Percentiles rank a stretch among this genome's conserved stretches.
phyloP scores from a whole-genome alignment of 2,888 invertebrate species.

The Meganola albula region DNA sequence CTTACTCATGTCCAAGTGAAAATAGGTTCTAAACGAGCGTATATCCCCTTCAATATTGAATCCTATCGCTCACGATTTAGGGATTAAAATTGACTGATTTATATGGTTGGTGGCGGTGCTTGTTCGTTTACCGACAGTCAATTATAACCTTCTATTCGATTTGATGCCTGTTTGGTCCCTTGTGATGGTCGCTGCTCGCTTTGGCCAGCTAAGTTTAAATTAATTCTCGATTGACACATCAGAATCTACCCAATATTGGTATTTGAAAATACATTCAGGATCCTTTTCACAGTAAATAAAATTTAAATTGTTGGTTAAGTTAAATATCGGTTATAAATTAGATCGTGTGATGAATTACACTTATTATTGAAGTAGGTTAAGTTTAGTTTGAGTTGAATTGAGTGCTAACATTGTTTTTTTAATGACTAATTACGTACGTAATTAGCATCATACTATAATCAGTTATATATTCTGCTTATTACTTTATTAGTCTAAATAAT shows the following conservation, averaged over 20 bases:
- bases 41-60: constrained; percentile 23
- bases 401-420: no score
- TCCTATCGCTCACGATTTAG: constrained; percentile 30
- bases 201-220: constrained; percentile 71
- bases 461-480: no score
- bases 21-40: constrained; percentile 28
- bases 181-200: constrained; percentile 58
- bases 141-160: constrained; percentile 73
- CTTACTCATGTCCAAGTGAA: constrained; percentile 34
- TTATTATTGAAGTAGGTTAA: constrained; percentile 9
- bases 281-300: constrained; percentile 40
- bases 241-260: constrained; percentile 54
- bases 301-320: constrained; percentile 24
- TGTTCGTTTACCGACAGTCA: constrained; percentile 58
- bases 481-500: no score
- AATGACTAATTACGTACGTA: no score
- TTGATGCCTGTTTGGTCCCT: constrained; percentile 65
- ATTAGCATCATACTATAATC: no score
- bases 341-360: no score
- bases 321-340: no score
- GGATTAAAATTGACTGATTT: constrained; percentile 48
- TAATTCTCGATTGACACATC: constrained; percentile 72
- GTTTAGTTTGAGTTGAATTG: no score
- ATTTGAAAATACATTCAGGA: constrained; percentile 55
- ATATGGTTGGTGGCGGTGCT: constrained; percentile 41